Conservation (phyloP, 2,113 vertebrate genomes). For the Hyperopisus bebe region DNA sequence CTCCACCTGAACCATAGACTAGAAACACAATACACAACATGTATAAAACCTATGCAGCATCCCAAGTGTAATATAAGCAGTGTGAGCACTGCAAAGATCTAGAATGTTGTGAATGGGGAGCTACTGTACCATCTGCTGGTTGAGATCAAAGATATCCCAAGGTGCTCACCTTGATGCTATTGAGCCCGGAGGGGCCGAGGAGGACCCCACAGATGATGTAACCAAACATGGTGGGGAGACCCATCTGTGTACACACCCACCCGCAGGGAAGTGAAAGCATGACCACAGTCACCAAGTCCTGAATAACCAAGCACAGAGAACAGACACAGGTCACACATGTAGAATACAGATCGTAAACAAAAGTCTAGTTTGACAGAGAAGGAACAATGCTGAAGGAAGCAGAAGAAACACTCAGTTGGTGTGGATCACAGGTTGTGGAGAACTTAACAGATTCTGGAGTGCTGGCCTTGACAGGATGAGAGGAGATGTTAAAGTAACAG, state of each 20-base stretch:
- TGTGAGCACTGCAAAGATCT: neutral
- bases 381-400: neutral
- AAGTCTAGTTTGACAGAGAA: neutral
- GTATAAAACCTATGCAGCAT: neutral
- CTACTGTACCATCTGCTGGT: neutral
- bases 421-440: neutral
- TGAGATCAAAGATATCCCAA: neutral
- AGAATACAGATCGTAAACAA: neutral
- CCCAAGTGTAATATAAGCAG: neutral
- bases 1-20: slow-evolving; percentile 98
- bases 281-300: slow-evolving; percentile 90
- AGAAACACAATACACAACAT: slow-evolving; percentile 20
- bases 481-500: neutral
- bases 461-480: neutral
- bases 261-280: slow-evolving; percentile 91
- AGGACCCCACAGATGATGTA: slow-evolving; percentile 91
- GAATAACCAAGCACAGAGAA: slow-evolving; percentile 11
- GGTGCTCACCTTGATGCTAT: slow-evolving; percentile 82
- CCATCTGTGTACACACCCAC: slow-evolving; percentile 80
- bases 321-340: neutral
- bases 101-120: neutral
- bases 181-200: slow-evolving; percentile 87
- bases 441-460: neutral
- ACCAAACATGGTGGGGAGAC: slow-evolving; percentile 93
- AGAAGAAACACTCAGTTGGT: neutral